Base-by-base conservation (phyloP, 2,797 vertebrate genomes). In the Orientallactaga sibirica region DNA sequence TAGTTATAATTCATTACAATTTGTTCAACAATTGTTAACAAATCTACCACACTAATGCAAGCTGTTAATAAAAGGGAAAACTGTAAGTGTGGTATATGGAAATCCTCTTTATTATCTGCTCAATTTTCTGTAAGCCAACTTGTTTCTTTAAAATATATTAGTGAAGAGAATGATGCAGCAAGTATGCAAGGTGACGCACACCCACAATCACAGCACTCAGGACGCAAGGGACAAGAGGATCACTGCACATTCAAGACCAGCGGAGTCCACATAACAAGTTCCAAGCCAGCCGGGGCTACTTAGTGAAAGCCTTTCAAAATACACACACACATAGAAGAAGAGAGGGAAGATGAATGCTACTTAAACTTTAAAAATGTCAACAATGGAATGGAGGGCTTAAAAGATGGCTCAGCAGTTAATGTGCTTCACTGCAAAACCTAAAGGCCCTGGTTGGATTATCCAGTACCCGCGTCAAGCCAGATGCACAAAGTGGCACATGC, bases 111-210 rank as follows among this genome's bases (percentile, higher is more conserved):
- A 58, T n/a, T 62, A n/a, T 25, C 27, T 73, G 58, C 24, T 74
- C 62, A 22, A 12, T 41, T 80, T 75, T 64, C 80, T 19, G 16
- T 37, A 79, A 81, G 29, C 25, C 55, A 64, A 4, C 58, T 58
- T 79, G 61, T 74, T 71, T 67, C 68, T 64, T 55, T 19, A 81
- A 74, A 91, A 61, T 58, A 78, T 74, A 71, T 88, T 75, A 48
- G 67, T 52, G 64, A 81, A 70, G 61, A 92, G 25, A 43, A 3
- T 20, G 33, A 25, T 83, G 52, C 24, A 37, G 25, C 16, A 22
- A 74, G 41, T 16, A 74, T 20, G 52, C 25, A 11, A 25, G 48
- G 67, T 22, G 25, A n/a, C 20, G 37, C 12, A 55, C 6, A 71
- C 82, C 48, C 19, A 18, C 61, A 41, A 74, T 62, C 82, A 41